Evolutionary conservation across 2,113 vertebrate genomes (phyloP), one percentile per base, ranked within the genome.

Genomic region (Lepidothrix coronata): DNA sequence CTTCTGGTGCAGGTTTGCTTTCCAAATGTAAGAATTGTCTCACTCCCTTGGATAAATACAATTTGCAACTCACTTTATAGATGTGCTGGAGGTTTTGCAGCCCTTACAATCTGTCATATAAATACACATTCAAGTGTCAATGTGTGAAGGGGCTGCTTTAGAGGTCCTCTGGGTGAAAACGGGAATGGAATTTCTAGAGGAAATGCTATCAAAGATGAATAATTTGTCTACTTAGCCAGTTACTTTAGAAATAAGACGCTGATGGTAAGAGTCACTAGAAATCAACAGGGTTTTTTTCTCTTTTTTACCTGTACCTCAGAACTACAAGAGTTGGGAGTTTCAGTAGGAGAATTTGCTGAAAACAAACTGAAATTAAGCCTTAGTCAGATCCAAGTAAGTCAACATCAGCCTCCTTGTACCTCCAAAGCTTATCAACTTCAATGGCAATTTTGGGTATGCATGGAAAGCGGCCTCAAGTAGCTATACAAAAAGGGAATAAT

Each of bases 81-180:
- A 76, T 48, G 49, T 88, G 66, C 72, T 55, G 61, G 65, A 92
- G 71, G 48, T 85, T 96, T 85, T 63, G 35, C 88, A 93, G 85
- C 65, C 72, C 85, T 93, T 81, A 71, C 59, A 85, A 35, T 78
- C 85, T 92, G 93, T 85, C 91, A 85, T 9, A 73, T 70, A 90
- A 97, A 96, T 91, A 81, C 86, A 68, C 66, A 71, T 37, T 43
- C 78, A 91, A 92, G 95, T 81, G 76, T 83, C 96, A 96, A 27
- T 1, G 59, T 86, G 82, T 86, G 82, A 94, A 92, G 52, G n/a
- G 72, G 77, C 35, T 77, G 61, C 37, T 91, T 88, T 31, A 77
- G 73, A 88, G 68, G n/a, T 90, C 43, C 46, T 51, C 49, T 88
- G 82, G 81, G 70, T 94, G 73, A 90, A 90, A 95, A 85, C 23